These are phyloP conservation scores for Saccostrea glomerata DNA, from an alignment of 1,140 invertebrate genomes.

Conservation along the genomic window DNA sequence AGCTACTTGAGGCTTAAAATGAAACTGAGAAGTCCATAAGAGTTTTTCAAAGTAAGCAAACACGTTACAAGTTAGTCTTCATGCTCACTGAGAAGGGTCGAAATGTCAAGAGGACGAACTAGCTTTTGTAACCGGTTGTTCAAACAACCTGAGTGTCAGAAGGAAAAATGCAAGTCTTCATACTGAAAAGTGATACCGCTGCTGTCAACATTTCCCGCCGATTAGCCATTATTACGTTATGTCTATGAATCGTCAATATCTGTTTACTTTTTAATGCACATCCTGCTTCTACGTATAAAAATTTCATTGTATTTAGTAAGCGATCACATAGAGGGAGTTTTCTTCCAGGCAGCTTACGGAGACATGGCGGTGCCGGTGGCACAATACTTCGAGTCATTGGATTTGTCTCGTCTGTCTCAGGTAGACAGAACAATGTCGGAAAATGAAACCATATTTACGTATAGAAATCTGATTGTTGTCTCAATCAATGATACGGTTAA, in stretches of 20 bases:
- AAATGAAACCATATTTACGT: slow-evolving; percentile 21
- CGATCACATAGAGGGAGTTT: not conserved
- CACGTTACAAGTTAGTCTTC: slow-evolving; percentile 33
- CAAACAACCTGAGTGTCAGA: slow-evolving; percentile 20
- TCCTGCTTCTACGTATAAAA: slow-evolving; percentile 13
- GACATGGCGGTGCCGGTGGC: slow-evolving; percentile 9
- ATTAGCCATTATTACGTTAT: slow-evolving; percentile 29
- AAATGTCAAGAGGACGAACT: slow-evolving; percentile 30
- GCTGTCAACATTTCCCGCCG: slow-evolving; percentile 28
- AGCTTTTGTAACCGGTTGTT: slow-evolving; percentile 30
- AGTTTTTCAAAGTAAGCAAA: slow-evolving; percentile 37
- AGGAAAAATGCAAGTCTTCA: slow-evolving; percentile 30
- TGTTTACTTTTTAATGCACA: slow-evolving; percentile 34
- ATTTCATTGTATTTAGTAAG: slow-evolving; percentile 13
- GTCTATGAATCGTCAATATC: slow-evolving; percentile 34
- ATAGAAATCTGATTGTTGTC: slow-evolving; percentile 19
- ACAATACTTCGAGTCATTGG: slow-evolving; percentile 3
- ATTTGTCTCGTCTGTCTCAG: slow-evolving; percentile 29
- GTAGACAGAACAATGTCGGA: slow-evolving; percentile 16
- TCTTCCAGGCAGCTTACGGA: not conserved
- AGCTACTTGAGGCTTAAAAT: slow-evolving; percentile 36
- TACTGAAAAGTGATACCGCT: slow-evolving; percentile 17
- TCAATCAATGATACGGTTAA: slow-evolving; percentile 22
- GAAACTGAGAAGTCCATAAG: slow-evolving; percentile 35
- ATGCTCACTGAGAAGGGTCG: slow-evolving; percentile 16